Evolutionary conservation across 35 echinoderm and acorn worm genomes (phyloP).

Genomic region (Diadema setosum): DNA sequence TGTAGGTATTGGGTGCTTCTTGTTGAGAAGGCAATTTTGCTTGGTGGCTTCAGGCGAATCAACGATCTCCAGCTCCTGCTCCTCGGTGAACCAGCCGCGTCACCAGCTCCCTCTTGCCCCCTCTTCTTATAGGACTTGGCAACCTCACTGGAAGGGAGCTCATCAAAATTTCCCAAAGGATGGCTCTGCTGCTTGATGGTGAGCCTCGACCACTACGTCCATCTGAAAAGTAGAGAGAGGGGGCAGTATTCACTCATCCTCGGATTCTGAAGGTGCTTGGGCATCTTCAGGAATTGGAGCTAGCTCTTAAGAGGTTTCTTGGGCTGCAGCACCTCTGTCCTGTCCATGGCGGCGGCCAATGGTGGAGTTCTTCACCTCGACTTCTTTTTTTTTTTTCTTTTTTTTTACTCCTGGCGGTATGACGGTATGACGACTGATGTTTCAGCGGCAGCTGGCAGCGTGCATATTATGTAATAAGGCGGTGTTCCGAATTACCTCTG

Average conservation of each 20-base stretch:
- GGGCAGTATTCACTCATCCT: background rate
- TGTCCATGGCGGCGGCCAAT: background rate
- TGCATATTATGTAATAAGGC: too few relatives aligned
- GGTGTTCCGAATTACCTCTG: background rate
- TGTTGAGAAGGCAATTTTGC: conserved; percentile 48
- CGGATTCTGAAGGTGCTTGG: background rate
- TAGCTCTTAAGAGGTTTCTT: conserved; percentile 3
- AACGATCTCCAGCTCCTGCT: conserved; percentile 44
- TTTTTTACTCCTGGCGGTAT: background rate
- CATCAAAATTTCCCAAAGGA: conserved; percentile 31
- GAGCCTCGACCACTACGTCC: conserved; percentile 10
- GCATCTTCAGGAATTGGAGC: conserved; percentile 39
- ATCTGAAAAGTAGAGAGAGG: conserved; percentile 10
- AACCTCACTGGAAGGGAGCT: conserved; percentile 23
- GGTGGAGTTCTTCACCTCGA: background rate
- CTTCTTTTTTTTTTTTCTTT: conserved; percentile 27
- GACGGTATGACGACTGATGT: too few relatives aligned
- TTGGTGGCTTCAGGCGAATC: conserved; percentile 27
- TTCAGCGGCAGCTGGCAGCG: too few relatives aligned
- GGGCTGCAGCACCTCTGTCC: conserved; percentile 26
- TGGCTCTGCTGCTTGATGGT: conserved; percentile 20
- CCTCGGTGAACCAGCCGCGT: conserved; percentile 15
- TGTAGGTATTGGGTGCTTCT: conserved; percentile 41
- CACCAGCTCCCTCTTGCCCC: background rate
- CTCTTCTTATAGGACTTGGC: conserved; percentile 11